Conservation (phyloP, 2,113 vertebrate species). For the Ovibos moschatus region DNA sequence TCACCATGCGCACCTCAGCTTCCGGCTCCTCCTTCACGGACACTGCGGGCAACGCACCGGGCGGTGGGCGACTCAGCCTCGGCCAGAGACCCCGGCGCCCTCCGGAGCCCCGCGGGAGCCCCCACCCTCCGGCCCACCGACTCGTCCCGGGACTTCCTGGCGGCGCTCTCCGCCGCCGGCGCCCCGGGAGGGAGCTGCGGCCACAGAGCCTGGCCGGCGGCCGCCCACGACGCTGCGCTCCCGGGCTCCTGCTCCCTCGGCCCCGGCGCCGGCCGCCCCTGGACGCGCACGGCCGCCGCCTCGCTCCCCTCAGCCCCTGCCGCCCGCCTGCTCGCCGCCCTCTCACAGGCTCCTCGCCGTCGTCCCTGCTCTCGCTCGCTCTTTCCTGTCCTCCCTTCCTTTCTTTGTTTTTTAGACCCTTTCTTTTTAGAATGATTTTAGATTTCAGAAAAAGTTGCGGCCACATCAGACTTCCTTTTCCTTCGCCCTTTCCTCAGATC, state of each 20-base stretch:
- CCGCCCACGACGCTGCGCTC: constrained; percentile 59
- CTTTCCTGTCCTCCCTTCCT: background rate
- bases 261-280: constrained; percentile 15
- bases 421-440: background rate
- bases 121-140: background rate
- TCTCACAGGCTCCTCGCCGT: background rate
- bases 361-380: background rate
- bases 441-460: background rate
- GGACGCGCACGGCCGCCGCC: background rate
- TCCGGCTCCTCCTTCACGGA: constrained; percentile 97
- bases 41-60: constrained; percentile 71
- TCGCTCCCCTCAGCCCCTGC: background rate
- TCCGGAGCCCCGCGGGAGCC: background rate
- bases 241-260: background rate
- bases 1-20: constrained; percentile 98
- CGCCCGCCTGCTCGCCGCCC: background rate
- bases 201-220: background rate
- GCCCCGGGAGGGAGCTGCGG: background rate
- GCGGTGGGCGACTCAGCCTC: background rate
- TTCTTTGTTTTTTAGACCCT: background rate
- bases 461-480: background rate
- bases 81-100: background rate
- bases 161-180: background rate
- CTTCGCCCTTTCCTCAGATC: background rate
- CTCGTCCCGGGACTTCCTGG: background rate